phyloP scores from a whole-genome alignment of 2,888 invertebrate species.

The Drosophila subquinaria region DNA sequence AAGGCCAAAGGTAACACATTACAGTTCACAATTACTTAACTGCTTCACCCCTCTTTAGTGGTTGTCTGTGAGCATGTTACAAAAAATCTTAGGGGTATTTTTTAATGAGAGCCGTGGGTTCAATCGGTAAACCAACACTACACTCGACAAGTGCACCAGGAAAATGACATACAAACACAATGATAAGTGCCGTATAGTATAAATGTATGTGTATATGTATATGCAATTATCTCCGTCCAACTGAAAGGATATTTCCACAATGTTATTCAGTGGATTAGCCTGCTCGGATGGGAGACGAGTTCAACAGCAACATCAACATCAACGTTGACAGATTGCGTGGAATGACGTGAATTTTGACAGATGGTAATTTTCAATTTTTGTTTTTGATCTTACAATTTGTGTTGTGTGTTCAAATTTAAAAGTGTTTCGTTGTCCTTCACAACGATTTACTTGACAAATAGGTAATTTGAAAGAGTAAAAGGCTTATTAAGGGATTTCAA shows the following conservation, averaged over 20 bases:
- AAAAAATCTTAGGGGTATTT: slow-evolving; percentile 54
- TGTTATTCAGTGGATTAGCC: slow-evolving; percentile 60
- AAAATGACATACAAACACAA: slow-evolving; percentile 58
- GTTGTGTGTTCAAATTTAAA: slow-evolving; percentile 59
- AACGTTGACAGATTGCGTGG: slow-evolving; percentile 58
- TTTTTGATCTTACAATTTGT: slow-evolving; percentile 83
- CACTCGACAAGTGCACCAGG: slow-evolving; percentile 76
- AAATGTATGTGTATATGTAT: slow-evolving; percentile 9
- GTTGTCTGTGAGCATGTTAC: slow-evolving; percentile 35
- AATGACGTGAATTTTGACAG: slow-evolving; percentile 84
- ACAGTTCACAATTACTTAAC: slow-evolving; percentile 71
- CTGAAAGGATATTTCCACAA: slow-evolving; percentile 39
- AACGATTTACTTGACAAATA: slow-evolving; percentile 68
- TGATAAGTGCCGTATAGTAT: slow-evolving; percentile 48
- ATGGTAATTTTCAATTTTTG: slow-evolving; percentile 83
- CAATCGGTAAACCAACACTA: slow-evolving; percentile 75
- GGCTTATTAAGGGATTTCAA: slow-evolving; percentile 53
- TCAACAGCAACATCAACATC: too few relatives aligned
- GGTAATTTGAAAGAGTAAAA: slow-evolving; percentile 72
- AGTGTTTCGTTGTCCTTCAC: slow-evolving; percentile 77
- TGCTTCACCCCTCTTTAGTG: slow-evolving; percentile 40
- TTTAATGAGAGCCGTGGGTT: slow-evolving; percentile 65
- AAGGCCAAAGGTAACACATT: slow-evolving; percentile 71
- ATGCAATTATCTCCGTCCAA: slow-evolving; percentile 59
- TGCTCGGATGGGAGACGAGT: slow-evolving; percentile 1